Conservation (phyloP, 2,888 invertebrate species). For the Drosophila leonis region DNA sequence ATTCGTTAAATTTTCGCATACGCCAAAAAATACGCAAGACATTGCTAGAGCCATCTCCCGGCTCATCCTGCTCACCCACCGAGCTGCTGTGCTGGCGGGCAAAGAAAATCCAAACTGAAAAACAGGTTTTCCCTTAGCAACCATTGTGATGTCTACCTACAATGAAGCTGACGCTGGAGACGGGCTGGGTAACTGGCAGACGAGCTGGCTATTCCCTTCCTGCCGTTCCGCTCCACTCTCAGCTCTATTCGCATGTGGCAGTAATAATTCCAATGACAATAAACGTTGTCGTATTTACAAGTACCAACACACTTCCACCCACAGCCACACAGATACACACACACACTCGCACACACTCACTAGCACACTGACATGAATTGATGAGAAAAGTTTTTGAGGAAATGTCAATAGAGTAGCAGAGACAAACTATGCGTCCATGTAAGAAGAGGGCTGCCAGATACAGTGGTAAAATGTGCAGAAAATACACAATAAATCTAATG, state of each 20-base stretch:
- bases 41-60: constrained; percentile 26
- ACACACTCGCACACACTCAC: constrained; percentile 38
- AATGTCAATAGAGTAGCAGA: constrained; percentile 78
- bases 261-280: constrained; percentile 81
- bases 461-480: constrained; percentile 36
- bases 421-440: constrained; percentile 70
- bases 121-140: constrained; percentile 79
- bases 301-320: constrained; percentile 57
- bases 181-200: constrained; percentile 46
- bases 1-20: constrained; percentile 84
- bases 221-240: not conserved
- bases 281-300: constrained; percentile 80
- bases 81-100: constrained; percentile 26
- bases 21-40: constrained; percentile 72
- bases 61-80: not conserved
- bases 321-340: constrained; percentile 35
- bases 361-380: constrained; percentile 69
- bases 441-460: constrained; percentile 21
- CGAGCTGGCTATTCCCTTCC: constrained; percentile 17
- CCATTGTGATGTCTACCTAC: constrained; percentile 78
- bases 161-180: constrained; percentile 52
- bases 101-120: constrained; percentile 71
- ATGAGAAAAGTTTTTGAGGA: constrained; percentile 82
- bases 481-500: not conserved
- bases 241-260: constrained; percentile 59